Percentiles rank a stretch among this genome's conserved stretches.
Conservation (phyloP, 2,797 vertebrate species). For the Steatocranus sp. region DNA sequence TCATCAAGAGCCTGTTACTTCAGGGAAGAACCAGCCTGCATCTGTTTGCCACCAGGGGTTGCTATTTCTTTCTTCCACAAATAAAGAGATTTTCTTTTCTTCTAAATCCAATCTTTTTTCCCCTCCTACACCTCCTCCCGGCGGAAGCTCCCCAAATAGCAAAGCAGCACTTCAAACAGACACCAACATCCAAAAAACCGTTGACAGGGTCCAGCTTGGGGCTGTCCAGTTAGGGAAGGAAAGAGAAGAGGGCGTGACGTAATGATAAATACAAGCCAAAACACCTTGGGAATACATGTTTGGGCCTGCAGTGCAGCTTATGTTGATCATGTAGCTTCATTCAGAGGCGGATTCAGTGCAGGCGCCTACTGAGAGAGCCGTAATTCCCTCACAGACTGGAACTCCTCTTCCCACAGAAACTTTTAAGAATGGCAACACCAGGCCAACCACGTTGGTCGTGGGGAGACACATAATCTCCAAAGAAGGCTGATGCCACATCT, state of each 20-base stretch:
- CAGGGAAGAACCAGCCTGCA: constrained; percentile 3
- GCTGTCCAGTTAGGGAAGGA: constrained; percentile 13
- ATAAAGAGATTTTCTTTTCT: constrained; percentile 34
- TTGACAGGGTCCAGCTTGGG: constrained; percentile 31
- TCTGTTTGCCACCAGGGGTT: constrained; percentile 48
- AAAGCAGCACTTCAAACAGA: constrained; percentile 58
- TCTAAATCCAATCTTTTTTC: constrained; percentile 26
- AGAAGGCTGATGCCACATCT: neutral
- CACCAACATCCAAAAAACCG: constrained; percentile 39
- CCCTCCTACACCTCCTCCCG: constrained; percentile 33
- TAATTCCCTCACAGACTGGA: constrained; percentile 29
- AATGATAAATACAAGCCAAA: constrained; percentile 46
- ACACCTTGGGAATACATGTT: constrained; percentile 38
- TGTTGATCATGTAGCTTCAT: constrained; percentile 55
- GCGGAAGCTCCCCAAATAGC: constrained; percentile 56
- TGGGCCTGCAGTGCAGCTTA: constrained; percentile 49
- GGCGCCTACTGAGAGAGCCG: constrained; percentile 5
- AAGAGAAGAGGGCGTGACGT: neutral
- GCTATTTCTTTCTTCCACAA: constrained; percentile 44
- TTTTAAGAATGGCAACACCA: constrained; percentile 28
- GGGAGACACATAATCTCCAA: constrained; percentile 4
- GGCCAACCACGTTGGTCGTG: neutral
- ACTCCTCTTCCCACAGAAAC: constrained; percentile 19
- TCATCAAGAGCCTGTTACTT: constrained; percentile 19
- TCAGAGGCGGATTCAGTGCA: constrained; percentile 21